Conservation (phyloP, 1,140 invertebrate genomes). For the Trissolcus basalis region DNA sequence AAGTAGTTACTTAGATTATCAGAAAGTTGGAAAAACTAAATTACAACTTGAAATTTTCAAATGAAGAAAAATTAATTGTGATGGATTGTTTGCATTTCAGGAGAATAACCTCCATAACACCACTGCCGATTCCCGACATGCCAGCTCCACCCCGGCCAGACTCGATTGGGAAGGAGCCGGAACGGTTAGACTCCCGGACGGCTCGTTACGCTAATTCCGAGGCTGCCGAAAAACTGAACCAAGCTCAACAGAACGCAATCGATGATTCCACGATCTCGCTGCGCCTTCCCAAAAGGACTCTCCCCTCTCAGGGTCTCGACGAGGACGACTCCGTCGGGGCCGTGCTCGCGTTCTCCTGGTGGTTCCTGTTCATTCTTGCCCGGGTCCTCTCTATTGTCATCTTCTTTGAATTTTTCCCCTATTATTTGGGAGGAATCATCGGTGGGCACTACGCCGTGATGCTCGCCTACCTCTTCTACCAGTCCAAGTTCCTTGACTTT, state of each 20-base stretch:
- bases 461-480: constrained; percentile 78
- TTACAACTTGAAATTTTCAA: too few species aligned
- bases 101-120: constrained; percentile 68
- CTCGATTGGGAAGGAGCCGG: constrained; percentile 57
- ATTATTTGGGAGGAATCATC: constrained; percentile 77
- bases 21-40: too few species aligned
- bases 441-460: constrained; percentile 79
- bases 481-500: constrained; percentile 77
- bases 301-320: constrained; percentile 77
- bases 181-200: background rate
- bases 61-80: too few species aligned
- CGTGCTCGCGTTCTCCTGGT: constrained; percentile 81
- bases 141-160: constrained; percentile 73
- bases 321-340: constrained; percentile 83
- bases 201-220: constrained; percentile 23
- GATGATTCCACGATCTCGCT: constrained; percentile 32
- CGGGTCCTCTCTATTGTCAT: constrained; percentile 82
- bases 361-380: constrained; percentile 83
- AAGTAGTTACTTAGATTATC: too few species aligned
- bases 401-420: constrained; percentile 82
- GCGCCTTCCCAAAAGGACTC: constrained; percentile 65
- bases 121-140: constrained; percentile 69
- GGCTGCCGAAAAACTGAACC: constrained; percentile 11
- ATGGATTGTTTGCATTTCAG: too few species aligned
- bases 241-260: too few species aligned